Percentiles rank a stretch among this genome's conserved stretches.
These are phyloP conservation scores for Drosophila equinoxialis DNA, from an alignment of 1,140 invertebrate genomes.

Conservation along the genomic window DNA sequence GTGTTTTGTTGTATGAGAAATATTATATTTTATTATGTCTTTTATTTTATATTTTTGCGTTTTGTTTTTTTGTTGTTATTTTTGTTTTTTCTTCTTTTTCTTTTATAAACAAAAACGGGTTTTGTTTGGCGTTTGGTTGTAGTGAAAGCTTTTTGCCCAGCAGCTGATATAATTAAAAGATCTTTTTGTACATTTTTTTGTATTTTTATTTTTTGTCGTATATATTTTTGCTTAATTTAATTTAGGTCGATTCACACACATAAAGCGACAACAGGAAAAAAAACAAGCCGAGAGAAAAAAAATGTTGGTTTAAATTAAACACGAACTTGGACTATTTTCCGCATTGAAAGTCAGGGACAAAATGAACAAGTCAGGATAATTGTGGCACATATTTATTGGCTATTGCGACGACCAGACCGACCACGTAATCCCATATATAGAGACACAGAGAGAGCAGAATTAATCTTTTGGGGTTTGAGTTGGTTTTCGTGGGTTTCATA, in stretches of 20 bases:
- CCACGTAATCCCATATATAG: conserved; percentile 25
- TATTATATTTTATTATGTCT: conserved; percentile 77
- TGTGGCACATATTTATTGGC: conserved; percentile 63
- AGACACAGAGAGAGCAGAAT: conserved; percentile 13
- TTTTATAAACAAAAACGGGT: conserved; percentile 63
- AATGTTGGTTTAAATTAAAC: background rate
- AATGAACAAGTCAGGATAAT: conserved; percentile 61
- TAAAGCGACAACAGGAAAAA: background rate
- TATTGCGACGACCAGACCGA: conserved; percentile 23
- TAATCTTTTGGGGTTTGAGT: conserved; percentile 24
- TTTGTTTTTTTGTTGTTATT: background rate
- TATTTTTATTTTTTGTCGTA: conserved; percentile 16
- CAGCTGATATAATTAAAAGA: conserved; percentile 58
- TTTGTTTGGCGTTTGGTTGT: conserved; percentile 49
- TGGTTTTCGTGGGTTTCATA: background rate
- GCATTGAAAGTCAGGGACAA: conserved; percentile 53
- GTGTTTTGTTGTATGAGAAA: conserved; percentile 28
- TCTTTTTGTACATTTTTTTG: conserved; percentile 56
- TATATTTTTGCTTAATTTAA: conserved; percentile 44
- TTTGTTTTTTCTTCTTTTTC: conserved; percentile 28
- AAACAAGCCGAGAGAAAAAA: too few species aligned
- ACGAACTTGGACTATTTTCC: conserved; percentile 34
- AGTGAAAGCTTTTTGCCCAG: conserved; percentile 74
- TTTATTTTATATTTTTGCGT: conserved; percentile 39
- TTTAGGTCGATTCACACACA: conserved; percentile 61